Percentiles rank a stretch among this genome's conserved stretches.
Evolutionary conservation across 35 echinoderm and acorn worm species (phyloP).

Genomic region (Apostichopus californicus): DNA sequence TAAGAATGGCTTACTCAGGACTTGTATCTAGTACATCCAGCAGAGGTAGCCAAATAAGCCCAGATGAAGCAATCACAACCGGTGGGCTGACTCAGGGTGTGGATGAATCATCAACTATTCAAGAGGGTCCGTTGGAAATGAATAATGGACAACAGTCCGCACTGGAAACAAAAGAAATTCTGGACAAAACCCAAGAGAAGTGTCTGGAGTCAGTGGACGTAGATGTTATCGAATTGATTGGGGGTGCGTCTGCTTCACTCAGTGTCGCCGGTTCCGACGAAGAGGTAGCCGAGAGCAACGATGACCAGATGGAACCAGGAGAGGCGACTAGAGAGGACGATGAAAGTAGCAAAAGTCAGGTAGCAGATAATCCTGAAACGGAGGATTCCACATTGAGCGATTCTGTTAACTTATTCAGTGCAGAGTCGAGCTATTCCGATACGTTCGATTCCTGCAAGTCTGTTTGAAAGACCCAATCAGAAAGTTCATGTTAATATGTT

Average conservation of each 20-base stretch:
- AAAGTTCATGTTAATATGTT: not conserved
- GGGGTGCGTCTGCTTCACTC: not conserved
- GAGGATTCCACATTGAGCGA: not conserved
- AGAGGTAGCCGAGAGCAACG: not conserved
- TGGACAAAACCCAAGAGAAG: not conserved
- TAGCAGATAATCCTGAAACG: not conserved
- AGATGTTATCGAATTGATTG: not conserved
- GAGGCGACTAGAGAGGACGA: not conserved
- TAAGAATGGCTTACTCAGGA: no score
- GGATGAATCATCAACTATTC: no score
- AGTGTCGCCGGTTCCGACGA: not conserved
- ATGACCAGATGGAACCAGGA: not conserved
- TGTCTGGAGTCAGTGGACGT: not conserved
- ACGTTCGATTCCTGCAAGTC: constrained; percentile 16
- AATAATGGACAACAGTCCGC: not conserved
- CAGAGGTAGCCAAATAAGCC: no score
- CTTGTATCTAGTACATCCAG: no score
- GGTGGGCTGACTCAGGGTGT: no score
- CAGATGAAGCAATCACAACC: no score
- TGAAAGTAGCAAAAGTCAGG: not conserved
- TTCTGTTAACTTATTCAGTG: not conserved
- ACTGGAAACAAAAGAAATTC: not conserved
- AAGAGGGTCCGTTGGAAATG: no score
- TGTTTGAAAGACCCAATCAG: not conserved
- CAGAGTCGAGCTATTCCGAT: not conserved